Evolutionary conservation across 2,113 vertebrate genomes (phyloP).

Genomic region (Antennarius striatus): DNA sequence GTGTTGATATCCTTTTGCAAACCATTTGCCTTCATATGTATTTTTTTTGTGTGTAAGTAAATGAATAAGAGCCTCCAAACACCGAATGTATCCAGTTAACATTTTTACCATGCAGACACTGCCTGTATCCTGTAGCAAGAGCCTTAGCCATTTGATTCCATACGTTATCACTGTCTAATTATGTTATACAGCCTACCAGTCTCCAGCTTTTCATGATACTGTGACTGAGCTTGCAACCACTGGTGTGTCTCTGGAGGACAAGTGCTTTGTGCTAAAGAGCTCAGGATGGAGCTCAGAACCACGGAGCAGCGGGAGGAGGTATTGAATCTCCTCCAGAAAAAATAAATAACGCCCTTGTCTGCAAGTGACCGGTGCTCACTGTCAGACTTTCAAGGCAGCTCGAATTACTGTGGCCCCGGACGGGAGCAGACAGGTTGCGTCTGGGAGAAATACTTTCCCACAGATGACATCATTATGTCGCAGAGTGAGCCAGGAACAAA

Average conservation of each 20-base stretch:
- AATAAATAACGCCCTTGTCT: constrained; percentile 83
- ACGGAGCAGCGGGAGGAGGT: constrained; percentile 58
- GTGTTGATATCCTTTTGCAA: no score
- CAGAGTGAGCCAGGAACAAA: constrained; percentile 47
- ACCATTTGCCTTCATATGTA: no score
- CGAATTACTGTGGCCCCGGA: constrained; percentile 77
- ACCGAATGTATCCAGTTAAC: no score
- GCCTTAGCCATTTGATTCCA: constrained; percentile 26
- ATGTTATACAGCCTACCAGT: constrained; percentile 49
- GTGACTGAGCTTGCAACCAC: constrained; percentile 47
- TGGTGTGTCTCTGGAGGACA: constrained; percentile 48
- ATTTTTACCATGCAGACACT: constrained; percentile 34
- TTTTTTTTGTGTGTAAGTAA: no score
- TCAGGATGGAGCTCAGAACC: constrained; percentile 40
- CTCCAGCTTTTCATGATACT: constrained; percentile 33
- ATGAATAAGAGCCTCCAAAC: no score
- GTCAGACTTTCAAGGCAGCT: constrained; percentile 78
- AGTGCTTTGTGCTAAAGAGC: constrained; percentile 46
- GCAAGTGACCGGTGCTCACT: constrained; percentile 77
- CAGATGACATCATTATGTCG: constrained; percentile 76
- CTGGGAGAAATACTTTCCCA: constrained; percentile 79
- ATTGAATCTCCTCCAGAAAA: constrained; percentile 77
- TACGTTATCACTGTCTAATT: constrained; percentile 60
- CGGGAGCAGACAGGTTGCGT: constrained; percentile 80
- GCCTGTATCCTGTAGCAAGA: constrained; percentile 36